phyloP scores from a whole-genome alignment of 2,888 invertebrate species.

The Pollenia angustigena region DNA sequence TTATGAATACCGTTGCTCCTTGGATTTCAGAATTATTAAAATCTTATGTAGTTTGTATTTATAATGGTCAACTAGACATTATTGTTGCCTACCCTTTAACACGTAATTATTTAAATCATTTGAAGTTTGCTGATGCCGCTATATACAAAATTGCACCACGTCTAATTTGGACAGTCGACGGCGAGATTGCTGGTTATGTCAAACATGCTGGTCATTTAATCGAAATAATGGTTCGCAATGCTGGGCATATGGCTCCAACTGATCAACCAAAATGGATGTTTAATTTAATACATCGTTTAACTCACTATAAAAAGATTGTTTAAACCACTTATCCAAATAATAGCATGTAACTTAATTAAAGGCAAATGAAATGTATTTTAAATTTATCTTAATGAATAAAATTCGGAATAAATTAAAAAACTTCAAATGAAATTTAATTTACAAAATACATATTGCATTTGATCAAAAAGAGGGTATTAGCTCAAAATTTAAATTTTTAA shows the following conservation, averaged over 20 bases:
- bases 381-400: background rate
- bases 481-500: too few relatives aligned
- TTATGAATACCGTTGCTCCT: conserved; percentile 92
- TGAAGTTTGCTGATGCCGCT: conserved; percentile 88
- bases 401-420: too few relatives aligned
- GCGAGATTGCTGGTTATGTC: conserved; percentile 90
- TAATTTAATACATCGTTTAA: conserved; percentile 86
- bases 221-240: conserved; percentile 90
- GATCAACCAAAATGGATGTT: conserved; percentile 92
- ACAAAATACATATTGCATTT: too few relatives aligned
- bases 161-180: conserved; percentile 88
- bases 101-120: conserved; percentile 89
- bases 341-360: background rate
- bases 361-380: background rate
- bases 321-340: background rate
- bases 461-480: too few relatives aligned
- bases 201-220: conserved; percentile 89
- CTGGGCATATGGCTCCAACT: conserved; percentile 92
- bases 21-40: conserved; percentile 89
- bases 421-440: too few relatives aligned
- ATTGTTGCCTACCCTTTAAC: conserved; percentile 95
- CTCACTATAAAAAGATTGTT: conserved; percentile 77
- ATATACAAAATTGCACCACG: conserved; percentile 88
- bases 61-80: conserved; percentile 96
- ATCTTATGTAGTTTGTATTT: conserved; percentile 88